phyloP scores from a whole-genome alignment of 2,888 invertebrate species.

The Glaucopsyche alexis region DNA sequence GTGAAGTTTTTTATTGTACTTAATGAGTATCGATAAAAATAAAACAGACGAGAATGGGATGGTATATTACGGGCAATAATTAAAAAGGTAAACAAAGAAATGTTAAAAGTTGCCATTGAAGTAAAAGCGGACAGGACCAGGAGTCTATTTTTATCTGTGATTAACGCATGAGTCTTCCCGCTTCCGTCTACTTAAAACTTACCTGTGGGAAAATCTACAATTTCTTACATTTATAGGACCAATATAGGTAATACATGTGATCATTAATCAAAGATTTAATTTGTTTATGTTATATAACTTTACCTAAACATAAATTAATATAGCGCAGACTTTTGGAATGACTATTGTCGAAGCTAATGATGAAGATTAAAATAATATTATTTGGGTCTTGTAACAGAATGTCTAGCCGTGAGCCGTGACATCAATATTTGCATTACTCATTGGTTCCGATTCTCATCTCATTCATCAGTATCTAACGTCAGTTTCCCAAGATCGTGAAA shows the following conservation, averaged over 20 bases:
- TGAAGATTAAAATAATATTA: neutral
- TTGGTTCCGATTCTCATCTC: neutral
- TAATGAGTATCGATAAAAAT: constrained; percentile 6
- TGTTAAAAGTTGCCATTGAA: neutral
- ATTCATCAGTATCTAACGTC: no score
- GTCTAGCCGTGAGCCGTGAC: constrained; percentile 16
- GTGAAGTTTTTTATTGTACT: neutral
- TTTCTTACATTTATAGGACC: no score
- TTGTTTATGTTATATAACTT: no score
- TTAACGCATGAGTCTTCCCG: neutral
- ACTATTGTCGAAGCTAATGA: neutral
- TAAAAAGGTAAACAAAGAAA: neutral
- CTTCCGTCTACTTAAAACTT: neutral
- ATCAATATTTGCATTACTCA: constrained; percentile 2
- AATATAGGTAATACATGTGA: neutral
- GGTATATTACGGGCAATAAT: neutral
- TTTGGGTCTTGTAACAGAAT: constrained; percentile 5
- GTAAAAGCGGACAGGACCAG: neutral
- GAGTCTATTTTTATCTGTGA: neutral
- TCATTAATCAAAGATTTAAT: neutral
- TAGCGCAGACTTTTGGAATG: neutral
- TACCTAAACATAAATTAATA: neutral
- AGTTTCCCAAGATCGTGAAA: neutral
- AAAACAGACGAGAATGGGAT: neutral
- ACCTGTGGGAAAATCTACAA: no score